Evolutionary conservation across 2,797 vertebrate species (phyloP), one percentile per base, ranked within the genome.

Genomic region (Chelon labrosus): DNA sequence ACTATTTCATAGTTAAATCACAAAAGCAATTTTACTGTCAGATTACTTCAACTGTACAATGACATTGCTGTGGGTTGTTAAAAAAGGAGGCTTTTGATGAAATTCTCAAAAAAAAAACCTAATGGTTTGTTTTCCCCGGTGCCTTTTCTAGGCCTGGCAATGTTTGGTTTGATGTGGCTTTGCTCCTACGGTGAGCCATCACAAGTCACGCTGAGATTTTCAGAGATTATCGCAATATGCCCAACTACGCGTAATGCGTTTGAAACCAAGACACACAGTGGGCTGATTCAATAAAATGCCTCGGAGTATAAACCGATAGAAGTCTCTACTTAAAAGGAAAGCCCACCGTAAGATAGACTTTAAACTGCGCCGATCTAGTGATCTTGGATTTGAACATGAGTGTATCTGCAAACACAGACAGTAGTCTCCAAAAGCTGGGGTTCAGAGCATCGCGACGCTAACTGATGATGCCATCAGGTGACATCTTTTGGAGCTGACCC

Each of bases 121-220:
- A 90, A 87, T 84, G 79, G 87, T 80, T 86, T 88, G 80, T 92
- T 91, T 79, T 87, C 84, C 81, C 70, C 66, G 2, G 79, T 59
- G 72, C 60, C 65, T 73, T 55, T 63, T 72, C 53, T 79, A 37
- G 31, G 82, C 76, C 55, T 0, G 12, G 44, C 37, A 47, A 27
- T 22, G 42, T 65, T 75, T 55, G 77, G 78, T 88, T 89, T 88
- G 83, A 89, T 83, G 80, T 79, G 14, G 53, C 52, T 54, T 38
- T 3, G 72, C 72, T 70, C 59, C 69, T 46, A 67, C n/a, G 67
- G 76, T 65, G 59, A 85, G 77, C 50, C 65, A 22, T 85, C 69
- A 54, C 42, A 69, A 77, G 71, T 75, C 81, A 65, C 2, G 13
- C 38, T n/a, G 67, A 72, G 65, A 66, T 61, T 79, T 79, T 75